Evolutionary conservation across 2,797 vertebrate genomes (phyloP).

Genomic region (Miopithecus talapoin): DNA sequence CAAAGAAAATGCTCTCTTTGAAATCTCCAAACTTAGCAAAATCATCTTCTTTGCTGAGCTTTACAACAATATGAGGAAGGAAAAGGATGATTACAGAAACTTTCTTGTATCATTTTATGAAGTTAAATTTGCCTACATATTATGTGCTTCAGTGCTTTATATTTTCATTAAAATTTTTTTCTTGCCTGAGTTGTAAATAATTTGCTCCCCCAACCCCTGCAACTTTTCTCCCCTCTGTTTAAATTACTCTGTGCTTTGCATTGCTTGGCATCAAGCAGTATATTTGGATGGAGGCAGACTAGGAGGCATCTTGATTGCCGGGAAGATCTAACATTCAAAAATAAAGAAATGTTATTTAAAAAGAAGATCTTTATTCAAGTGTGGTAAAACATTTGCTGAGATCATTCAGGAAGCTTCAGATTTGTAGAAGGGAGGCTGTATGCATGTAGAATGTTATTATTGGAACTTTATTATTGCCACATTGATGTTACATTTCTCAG

Average conservation of each 20-base stretch:
- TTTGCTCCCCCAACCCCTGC: not conserved
- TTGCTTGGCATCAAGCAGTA: not conserved
- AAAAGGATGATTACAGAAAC: conserved; percentile 17
- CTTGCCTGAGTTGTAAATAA: not conserved
- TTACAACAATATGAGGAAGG: not conserved
- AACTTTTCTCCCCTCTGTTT: not conserved
- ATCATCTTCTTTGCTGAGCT: not conserved
- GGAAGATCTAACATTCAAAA: not conserved
- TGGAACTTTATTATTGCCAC: conserved; percentile 22
- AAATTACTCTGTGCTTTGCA: not conserved
- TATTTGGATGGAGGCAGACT: not conserved
- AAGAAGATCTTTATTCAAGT: conserved; percentile 43
- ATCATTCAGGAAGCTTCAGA: conserved; percentile 1
- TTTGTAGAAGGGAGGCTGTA: conserved; percentile 16
- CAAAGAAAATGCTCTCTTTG: not conserved
- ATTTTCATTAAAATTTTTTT: not conserved
- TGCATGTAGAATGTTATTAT: not conserved
- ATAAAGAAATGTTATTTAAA: not conserved
- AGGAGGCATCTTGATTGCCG: not conserved
- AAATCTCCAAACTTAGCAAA: not conserved
- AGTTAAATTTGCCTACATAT: conserved; percentile 35
- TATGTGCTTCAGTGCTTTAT: not conserved
- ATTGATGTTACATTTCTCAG: conserved; percentile 13
- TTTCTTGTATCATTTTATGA: not conserved
- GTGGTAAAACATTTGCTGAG: not conserved